Conservation (phyloP, 2,797 vertebrate species). For the Bucorvus abyssinicus region DNA sequence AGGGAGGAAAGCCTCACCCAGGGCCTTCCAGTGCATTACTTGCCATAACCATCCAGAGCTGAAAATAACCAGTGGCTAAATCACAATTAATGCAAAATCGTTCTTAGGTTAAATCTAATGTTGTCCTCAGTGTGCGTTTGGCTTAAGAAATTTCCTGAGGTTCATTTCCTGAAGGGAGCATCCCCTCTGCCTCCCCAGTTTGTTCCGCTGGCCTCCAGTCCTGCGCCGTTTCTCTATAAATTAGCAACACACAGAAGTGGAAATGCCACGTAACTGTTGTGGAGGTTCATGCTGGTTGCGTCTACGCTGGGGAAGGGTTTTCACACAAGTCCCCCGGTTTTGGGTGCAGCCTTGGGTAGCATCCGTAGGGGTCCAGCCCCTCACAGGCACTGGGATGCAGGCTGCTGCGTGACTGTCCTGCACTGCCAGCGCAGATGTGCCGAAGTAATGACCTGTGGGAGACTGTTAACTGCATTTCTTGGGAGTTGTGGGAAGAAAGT, state of each 20-base stretch:
- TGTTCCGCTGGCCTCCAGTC: background rate
- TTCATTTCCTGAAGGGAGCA: background rate
- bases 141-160: background rate
- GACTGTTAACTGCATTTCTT: slow-evolving; percentile 8
- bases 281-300: background rate
- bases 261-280: background rate
- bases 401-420: background rate
- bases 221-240: background rate
- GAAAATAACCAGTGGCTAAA: slow-evolving; percentile 19
- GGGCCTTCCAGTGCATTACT: slow-evolving; percentile 9
- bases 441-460: background rate
- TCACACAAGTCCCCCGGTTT: background rate
- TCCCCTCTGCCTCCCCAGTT: background rate
- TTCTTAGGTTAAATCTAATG: background rate
- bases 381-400: rapidly evolving
- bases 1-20: background rate
- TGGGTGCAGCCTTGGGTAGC: background rate
- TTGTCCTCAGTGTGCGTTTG: background rate
- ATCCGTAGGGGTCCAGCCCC: background rate
- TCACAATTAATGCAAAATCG: slow-evolving; percentile 6
- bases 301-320: background rate
- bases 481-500: slow-evolving; percentile 32
- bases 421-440: background rate
- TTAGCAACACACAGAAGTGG: background rate
- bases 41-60: slow-evolving; percentile 5